phyloP scores from a whole-genome alignment of 2,113 vertebrate species.

The Halcyon senegalensis region DNA sequence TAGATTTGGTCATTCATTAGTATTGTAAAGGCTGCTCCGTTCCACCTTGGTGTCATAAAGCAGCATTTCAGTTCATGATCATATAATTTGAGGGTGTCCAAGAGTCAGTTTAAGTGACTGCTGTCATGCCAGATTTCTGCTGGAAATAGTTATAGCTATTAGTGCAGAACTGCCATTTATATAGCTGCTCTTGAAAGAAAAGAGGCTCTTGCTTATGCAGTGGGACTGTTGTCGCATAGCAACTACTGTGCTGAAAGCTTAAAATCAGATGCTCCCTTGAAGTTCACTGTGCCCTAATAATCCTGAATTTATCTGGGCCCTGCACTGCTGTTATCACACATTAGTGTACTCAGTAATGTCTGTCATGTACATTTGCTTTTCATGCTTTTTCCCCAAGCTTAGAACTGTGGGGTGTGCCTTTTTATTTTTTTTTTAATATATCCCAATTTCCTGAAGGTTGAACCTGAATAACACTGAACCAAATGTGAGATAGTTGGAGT shows the following conservation, averaged over 20 bases:
- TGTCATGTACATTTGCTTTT: neutral
- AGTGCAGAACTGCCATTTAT: constrained; percentile 14
- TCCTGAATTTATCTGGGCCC: constrained; percentile 23
- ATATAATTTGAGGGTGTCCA: neutral
- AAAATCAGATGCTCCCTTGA: constrained; percentile 48
- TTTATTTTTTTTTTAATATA: neutral
- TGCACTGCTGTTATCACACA: neutral
- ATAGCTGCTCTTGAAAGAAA: constrained; percentile 7
- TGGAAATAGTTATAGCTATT: constrained; percentile 24
- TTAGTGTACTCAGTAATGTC: neutral
- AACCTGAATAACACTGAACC: neutral
- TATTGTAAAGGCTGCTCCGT: neutral
- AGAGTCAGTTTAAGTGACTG: constrained; percentile 24
- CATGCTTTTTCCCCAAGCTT: neutral
- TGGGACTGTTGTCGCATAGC: constrained; percentile 42
- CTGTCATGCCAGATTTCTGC: constrained; percentile 27
- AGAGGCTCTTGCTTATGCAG: constrained; percentile 28
- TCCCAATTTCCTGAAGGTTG: neutral
- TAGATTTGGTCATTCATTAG: neutral
- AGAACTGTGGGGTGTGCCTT: neutral
- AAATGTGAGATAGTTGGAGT: neutral
- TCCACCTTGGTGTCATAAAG: neutral
- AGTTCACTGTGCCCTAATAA: constrained; percentile 47
- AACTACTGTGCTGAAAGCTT: constrained; percentile 59
- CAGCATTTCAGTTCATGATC: neutral